These are phyloP conservation scores for Latrodectus elegans DNA, from an alignment of 2,888 invertebrate genomes.

Conservation along the genomic window DNA sequence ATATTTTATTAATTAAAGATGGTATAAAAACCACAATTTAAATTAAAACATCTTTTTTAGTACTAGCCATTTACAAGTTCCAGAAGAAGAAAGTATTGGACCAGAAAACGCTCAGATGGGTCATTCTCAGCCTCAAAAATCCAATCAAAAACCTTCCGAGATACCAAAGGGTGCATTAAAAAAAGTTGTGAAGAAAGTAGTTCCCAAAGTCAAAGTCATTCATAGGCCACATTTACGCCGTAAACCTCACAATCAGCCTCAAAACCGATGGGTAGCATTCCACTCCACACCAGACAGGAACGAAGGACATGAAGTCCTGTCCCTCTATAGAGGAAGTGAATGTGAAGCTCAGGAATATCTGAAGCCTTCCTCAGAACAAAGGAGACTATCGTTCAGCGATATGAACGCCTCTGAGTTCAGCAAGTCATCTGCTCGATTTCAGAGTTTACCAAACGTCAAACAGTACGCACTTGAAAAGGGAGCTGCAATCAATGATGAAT, in stretches of 20 bases:
- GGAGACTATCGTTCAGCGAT: slow-evolving; percentile 51
- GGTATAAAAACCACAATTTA: too few species aligned
- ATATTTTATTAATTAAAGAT: too few species aligned
- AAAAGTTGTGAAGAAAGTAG: slow-evolving; percentile 49
- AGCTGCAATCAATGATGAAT: slow-evolving; percentile 21
- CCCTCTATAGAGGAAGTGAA: slow-evolving; percentile 23
- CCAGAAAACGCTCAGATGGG: background rate
- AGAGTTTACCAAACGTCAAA: slow-evolving; percentile 57
- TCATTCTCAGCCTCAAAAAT: background rate
- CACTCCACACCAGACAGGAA: slow-evolving; percentile 15
- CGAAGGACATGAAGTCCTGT: slow-evolving; percentile 50
- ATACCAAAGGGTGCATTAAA: slow-evolving; percentile 28
- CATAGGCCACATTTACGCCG: slow-evolving; percentile 33
- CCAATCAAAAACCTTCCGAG: slow-evolving; percentile 6
- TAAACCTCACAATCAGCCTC: slow-evolving; percentile 21
- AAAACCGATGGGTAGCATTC: slow-evolving; percentile 62
- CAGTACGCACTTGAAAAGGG: slow-evolving; percentile 33
- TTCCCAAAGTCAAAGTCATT: background rate
- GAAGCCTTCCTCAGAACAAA: background rate
- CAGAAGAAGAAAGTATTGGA: slow-evolving; percentile 33
- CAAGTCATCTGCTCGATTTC: slow-evolving; percentile 28
- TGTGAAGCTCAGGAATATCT: background rate
- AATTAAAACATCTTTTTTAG: background rate
- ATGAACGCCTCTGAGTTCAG: slow-evolving; percentile 15
- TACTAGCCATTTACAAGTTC: slow-evolving; percentile 1